Conservation (phyloP, 2,797 vertebrate species). For the Microhierax caerulescens region DNA sequence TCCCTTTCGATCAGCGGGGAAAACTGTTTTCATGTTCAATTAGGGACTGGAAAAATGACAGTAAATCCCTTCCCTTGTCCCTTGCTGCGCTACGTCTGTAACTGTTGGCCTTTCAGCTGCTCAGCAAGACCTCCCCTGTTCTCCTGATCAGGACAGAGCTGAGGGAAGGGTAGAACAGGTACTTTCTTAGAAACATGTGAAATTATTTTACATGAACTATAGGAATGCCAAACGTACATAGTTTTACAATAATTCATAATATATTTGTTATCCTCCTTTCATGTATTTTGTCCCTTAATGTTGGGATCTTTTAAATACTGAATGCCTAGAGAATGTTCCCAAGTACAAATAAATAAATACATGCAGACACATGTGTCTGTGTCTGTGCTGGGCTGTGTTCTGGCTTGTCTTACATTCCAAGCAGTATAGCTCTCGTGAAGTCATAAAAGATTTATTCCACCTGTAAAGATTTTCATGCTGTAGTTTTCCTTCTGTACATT, state of each 20-base stretch:
- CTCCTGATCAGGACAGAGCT: neutral
- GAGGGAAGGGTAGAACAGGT: neutral
- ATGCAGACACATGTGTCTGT: neutral
- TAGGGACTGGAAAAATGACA: neutral
- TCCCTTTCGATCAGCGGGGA: neutral
- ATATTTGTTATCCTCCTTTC: neutral
- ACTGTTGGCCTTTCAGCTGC: neutral
- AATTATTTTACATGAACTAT: neutral
- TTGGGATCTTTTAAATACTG: neutral
- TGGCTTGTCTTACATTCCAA: neutral
- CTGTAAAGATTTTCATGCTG: neutral
- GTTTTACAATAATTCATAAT: neutral
- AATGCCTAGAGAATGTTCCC: neutral
- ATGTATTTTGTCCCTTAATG: neutral
- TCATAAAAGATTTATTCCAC: neutral
- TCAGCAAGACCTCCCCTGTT: neutral
- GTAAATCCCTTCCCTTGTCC: neutral
- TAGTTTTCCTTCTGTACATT: neutral
- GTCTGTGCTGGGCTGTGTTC: neutral
- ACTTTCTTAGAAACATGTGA: neutral
- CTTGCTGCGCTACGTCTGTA: neutral
- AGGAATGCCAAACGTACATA: neutral
- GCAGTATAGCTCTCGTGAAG: neutral
- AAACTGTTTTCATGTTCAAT: accelerated
- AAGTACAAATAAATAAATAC: neutral